A percentile compares a stretch with the other conserved stretches of the same genome.
Evolutionary conservation across 2,888 invertebrate genomes (phyloP).

Genomic region (Lepidochrysops patricia): DNA sequence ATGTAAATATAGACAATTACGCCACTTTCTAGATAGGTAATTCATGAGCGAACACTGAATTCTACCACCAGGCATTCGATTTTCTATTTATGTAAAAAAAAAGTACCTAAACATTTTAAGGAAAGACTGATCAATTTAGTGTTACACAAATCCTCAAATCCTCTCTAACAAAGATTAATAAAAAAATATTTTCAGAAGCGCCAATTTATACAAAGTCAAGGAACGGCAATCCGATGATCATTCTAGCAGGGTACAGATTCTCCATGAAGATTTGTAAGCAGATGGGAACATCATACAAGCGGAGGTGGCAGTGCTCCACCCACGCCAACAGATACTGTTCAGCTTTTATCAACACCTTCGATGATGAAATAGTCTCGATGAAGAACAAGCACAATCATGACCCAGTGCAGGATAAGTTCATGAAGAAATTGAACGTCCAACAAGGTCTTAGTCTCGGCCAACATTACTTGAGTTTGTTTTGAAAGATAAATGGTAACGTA

Average conservation of each 20-base stretch:
- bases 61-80: too few species aligned
- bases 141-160: too few species aligned
- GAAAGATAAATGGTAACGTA: not conserved
- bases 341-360: slow-evolving; percentile 30
- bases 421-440: slow-evolving; percentile 1
- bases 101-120: too few species aligned
- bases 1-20: too few species aligned
- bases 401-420: slow-evolving; percentile 19
- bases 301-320: slow-evolving; percentile 36
- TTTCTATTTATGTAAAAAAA: too few species aligned
- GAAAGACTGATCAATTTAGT: too few species aligned
- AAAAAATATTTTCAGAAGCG: slow-evolving; percentile 15
- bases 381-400: slow-evolving; percentile 29
- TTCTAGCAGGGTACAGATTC: slow-evolving; percentile 30
- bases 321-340: slow-evolving; percentile 33
- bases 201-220: slow-evolving; percentile 25
- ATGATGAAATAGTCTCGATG: slow-evolving; percentile 29
- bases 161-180: slow-evolving; percentile 4
- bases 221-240: slow-evolving; percentile 28
- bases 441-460: not conserved
- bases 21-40: too few species aligned
- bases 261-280: slow-evolving; percentile 25
- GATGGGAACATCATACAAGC: slow-evolving; percentile 17
- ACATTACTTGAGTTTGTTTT: not conserved
- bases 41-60: too few species aligned